Evolutionary conservation across 2,888 invertebrate species (phyloP), one percentile per base, ranked within the genome.

Genomic region (Tetanocera ferruginea): DNA sequence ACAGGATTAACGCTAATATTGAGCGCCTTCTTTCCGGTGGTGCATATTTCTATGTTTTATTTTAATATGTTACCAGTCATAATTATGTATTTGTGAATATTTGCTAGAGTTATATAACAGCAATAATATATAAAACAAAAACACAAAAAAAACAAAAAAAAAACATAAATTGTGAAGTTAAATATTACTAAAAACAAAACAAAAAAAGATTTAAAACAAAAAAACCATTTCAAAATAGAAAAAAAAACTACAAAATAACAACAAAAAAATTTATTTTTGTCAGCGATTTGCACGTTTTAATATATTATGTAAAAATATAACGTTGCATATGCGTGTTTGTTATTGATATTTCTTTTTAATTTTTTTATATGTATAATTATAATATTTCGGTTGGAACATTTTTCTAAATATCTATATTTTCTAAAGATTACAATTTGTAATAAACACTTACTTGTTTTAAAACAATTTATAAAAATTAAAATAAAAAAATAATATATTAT

Each of bases 151-250:
- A 43, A 72, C 43, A 74, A 37, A 60, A 52, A 55, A 64, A 43
- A 67, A 28, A 49, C 28, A 71, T 64, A 71, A 57, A 14, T 60
- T 74, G 55, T 43, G 74, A 69, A 62, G 49, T 34, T 25, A 43
- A 34, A 75, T 28, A 76, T 76, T 28, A 6, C 60, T 52, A 71
- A 17, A 76, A 71, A 70, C 25, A 49, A 69, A 34, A 31, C 34
- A 66, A 69, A 69, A 62, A 71, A 17, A 34, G 23, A 51, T 43
- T 37, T 43, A 64, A 57, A 69, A 43, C 8, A 49, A 64, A 37
- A n/a, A 70, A 71, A 79, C 73, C 64, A 43, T 78, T 49, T 78
- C 60, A 76, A 76, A 72, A 77, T 64, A 69, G 64, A 75, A 74
- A 49, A 57, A 72, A 52, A 51, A 55, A 57, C 51, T 73, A 51